Conservation (phyloP, 2,888 invertebrate species). For the Gerris lacustris region DNA sequence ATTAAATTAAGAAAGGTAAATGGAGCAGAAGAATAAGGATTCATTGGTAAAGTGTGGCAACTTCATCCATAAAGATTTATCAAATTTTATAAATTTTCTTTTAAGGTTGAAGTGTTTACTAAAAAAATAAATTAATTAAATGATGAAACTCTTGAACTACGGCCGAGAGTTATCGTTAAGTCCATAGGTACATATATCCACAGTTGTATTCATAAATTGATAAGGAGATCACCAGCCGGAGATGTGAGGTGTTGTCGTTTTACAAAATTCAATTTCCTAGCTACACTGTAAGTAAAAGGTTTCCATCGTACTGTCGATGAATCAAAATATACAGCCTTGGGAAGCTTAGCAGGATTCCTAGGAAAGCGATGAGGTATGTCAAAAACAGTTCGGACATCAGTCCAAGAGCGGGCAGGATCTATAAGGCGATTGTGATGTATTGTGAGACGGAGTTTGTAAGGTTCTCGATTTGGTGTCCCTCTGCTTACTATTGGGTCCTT, state of each 20-base stretch:
- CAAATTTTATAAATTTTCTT: no score
- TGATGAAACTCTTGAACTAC: no score
- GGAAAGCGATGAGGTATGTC: background rate
- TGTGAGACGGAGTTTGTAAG: background rate
- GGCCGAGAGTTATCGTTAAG: no score
- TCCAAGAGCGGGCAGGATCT: background rate
- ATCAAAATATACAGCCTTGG: conserved; percentile 7
- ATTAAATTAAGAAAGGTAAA: no score
- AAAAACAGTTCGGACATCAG: background rate
- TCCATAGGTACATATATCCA: no score
- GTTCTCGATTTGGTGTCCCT: background rate
- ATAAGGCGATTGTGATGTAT: conserved; percentile 1
- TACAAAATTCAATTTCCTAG: background rate
- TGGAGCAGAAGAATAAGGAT: no score
- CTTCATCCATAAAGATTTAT: no score
- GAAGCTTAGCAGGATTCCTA: conserved; percentile 1
- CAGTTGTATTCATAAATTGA: background rate
- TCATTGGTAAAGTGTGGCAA: no score
- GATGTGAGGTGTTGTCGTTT: background rate
- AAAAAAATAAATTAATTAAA: no score
- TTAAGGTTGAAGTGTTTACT: no score
- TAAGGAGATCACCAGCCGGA: conserved; percentile 1
- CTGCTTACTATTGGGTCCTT: background rate
- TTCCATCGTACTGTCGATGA: background rate
- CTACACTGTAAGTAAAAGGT: background rate